Base-by-base conservation (phyloP, 2,797 vertebrate genomes). In the Takifugu rubripes region DNA sequence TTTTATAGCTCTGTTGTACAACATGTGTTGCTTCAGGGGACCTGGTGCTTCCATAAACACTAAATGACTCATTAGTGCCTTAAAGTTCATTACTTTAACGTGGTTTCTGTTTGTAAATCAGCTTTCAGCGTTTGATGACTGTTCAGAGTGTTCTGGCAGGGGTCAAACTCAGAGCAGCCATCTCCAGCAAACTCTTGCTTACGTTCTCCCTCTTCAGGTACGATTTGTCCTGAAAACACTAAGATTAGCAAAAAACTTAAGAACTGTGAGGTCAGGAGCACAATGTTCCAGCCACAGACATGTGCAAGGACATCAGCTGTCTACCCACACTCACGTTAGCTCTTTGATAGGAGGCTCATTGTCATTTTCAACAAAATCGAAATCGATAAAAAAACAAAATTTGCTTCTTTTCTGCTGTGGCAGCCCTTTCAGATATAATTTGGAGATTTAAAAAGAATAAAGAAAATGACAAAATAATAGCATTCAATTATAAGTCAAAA, bases 61-160 rank as follows among this genome's bases (percentile, higher is more conserved):
- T 67, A 78, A 86, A 83, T 83, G 70, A 79, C 64, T 84, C 77
- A 47, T 79, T 78, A 72, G 68, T 48, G 46, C 45, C 70, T 75
- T 68, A 74, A 83, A 72, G 66, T 81, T 81, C 75, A 84, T 80
- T 84, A 83, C 67, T 59, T 77, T 56, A 25, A 58, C 43, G 24
- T 58, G 52, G 70, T 61, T 60, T 68, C 54, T 59, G 57, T 68
- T 40, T n/a, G 61, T 56, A 79, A 84, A 84, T 82, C 69, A 62
- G 33, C 55, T 82, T 68, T 66, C 70, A 65, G 44, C 76, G 71
- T 84, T 73, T 73, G 72, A 78, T 69, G 59, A 64, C 70, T 70
- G 75, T 83, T 67, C 57, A 52, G 25, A 40, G 49, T 59, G 56
- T 75, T 74, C 78, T 72, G 80, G 53, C 56, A 51, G 65, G 66